A percentile compares a stretch with the other conserved stretches of the same genome.
Evolutionary conservation across 2,797 vertebrate species (phyloP).

Genomic region (Lacerta viridis): DNA sequence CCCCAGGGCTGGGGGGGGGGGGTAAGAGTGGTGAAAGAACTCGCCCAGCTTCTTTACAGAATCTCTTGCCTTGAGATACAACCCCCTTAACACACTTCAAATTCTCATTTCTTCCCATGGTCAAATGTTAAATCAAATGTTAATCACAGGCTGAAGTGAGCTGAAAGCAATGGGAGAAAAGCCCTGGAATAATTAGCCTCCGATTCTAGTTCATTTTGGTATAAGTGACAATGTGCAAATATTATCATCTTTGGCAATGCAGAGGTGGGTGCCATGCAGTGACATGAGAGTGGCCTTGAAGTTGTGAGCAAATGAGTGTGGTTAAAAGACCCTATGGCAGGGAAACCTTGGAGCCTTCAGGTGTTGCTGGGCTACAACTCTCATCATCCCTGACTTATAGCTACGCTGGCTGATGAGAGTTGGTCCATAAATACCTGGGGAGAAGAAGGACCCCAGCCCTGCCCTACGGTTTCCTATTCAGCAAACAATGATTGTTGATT

Average conservation of each 20-base stretch:
- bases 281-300: too few species aligned
- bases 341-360: not conserved
- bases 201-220: not conserved
- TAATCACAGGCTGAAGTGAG: not conserved
- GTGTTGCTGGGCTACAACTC: not conserved
- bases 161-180: not conserved
- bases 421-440: not conserved
- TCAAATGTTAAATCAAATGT: conserved; percentile 23
- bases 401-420: not conserved
- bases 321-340: not conserved
- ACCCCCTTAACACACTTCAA: not conserved
- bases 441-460: not conserved
- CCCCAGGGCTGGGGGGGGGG: too few species aligned
- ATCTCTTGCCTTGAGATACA: not conserved
- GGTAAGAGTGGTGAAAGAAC: not conserved
- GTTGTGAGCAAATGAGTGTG: not conserved
- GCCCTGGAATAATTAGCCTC: not conserved
- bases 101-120: conserved; percentile 8
- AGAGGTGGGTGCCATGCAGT: not conserved
- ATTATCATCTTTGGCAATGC: not conserved
- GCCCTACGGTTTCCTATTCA: not conserved
- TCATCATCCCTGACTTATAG: not conserved
- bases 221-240: not conserved
- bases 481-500: not conserved
- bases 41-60: not conserved